phyloP scores from a whole-genome alignment of 2,888 invertebrate genomes.

The Dendrolimus houi region DNA sequence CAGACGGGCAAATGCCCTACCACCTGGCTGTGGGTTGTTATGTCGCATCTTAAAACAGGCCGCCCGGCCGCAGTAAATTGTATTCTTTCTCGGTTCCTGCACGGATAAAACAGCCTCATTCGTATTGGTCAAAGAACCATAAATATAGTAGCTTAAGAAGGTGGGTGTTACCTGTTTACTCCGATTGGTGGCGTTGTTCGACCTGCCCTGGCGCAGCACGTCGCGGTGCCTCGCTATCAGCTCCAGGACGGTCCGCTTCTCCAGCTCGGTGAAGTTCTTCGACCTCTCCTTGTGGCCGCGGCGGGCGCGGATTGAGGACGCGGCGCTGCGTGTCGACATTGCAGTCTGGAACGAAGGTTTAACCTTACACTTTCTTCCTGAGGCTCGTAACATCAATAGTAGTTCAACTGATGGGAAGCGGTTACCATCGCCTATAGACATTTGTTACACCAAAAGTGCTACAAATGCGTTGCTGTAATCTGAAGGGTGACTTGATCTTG shows the following conservation, averaged over 20 bases:
- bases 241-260: slow-evolving; percentile 69
- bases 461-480: neutral
- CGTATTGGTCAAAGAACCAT: no score
- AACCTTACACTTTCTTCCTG: neutral
- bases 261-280: slow-evolving; percentile 72
- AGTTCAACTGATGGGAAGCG: no score
- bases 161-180: slow-evolving; percentile 55
- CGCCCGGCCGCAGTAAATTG: no score
- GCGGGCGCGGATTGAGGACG: slow-evolving; percentile 53
- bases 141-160: no score
- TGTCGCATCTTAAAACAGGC: no score
- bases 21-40: no score
- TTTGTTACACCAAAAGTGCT: neutral
- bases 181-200: slow-evolving; percentile 72
- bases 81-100: no score
- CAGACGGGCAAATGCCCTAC: no score
- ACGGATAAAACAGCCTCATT: no score
- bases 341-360: slow-evolving; percentile 38
- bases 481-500: neutral
- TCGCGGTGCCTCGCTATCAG: slow-evolving; percentile 67
- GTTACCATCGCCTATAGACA: neutral
- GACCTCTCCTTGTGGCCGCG: slow-evolving; percentile 74
- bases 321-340: slow-evolving; percentile 66
- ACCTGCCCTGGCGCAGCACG: slow-evolving; percentile 71
- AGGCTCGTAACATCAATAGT: no score